Base-by-base conservation (phyloP, 2,113 vertebrate genomes). In the Equus przewalskii region DNA sequence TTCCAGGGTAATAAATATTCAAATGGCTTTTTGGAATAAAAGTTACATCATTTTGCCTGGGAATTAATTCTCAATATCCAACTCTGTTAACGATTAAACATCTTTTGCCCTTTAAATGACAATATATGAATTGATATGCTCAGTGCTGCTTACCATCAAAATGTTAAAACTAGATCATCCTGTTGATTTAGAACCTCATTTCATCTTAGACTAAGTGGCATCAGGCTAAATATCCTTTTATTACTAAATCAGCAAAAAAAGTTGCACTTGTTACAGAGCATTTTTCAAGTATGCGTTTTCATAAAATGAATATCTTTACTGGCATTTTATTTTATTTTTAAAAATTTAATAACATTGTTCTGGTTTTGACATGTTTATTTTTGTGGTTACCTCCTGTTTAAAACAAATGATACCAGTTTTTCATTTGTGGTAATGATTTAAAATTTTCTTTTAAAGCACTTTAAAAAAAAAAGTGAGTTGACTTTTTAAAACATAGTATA, bases 221-320 rank as follows among this genome's bases (percentile, higher is more conserved):
- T 60, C 11, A 21, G 67, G 72, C 49, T 44, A 30, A 80, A 36
- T 51, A 54, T 51, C 16, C 46, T 90, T 65, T 84, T 30, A 83
- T 26, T 89, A 60, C 21, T 46, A 79, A 96, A 14, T 88, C 36
- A 72, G 41, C 65, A 46, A 46, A 54, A 49, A 46, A 67, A 51
- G 36, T 65, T 79, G 22, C 30, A 15, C 36, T 94, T 33, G 49
- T 51, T 64, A 65, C 51, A 44, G 69, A 91, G 21, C 26, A 10
- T 79, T 79, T 72, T 83, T 94, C 56, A 84, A 73, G 41, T 80
- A 75, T n/a, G 5, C 7, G 21, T 94, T 85, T 96, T 94, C 54
- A 54, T 75, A 92, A 73, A 54, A 64, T 70, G 33, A 81, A 86
- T 36, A 62, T 67, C 70, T 72, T 91, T 80, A 49, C 22, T 21